Evolutionary conservation across 2,888 invertebrate genomes (phyloP), one percentile per base, ranked within the genome.

Genomic region (Ormyrus rosae): DNA sequence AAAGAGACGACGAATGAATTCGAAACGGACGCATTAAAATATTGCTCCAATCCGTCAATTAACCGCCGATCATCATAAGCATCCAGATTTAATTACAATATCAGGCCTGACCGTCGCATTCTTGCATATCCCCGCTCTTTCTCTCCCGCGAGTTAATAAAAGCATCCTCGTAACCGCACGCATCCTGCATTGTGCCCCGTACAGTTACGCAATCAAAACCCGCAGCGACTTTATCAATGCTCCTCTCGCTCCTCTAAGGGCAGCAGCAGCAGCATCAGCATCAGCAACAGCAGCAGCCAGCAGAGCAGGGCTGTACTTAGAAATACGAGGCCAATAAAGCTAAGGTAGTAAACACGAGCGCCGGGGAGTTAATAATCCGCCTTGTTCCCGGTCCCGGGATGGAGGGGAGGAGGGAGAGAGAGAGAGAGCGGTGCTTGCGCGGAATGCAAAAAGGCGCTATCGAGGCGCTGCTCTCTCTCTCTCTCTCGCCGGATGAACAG

Each of bases 381-480:
- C 83, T 80, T 82, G 80, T 81, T 83, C 78, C 78, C 67, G 76
- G 76, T 58, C 65, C 56, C 7, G 19, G 34, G 34, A 34, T 34
- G 34, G 34, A 34, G 34, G 34, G 34, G 34, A 34, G 34, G 34
- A 50, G 19, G 53, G 78, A 81, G 78, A 80, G 78, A 71, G 74
- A 68, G 65, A 77, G 79, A 81, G 81, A 83, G 73, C 8, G 53
- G 61, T 68, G 81, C 81, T 80, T 83, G 76, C 9, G 55, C 77
- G 84, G 88, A 88, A 87, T 88, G 85, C 85, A 86, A 86, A 87
- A 86, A 84, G 83, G 82, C 80, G 81, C 55, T 73, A 80, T 78
- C 77, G 72, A 68, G 77, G 63, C 79, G 64, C 72, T 34, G 68
- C 69, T 71, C 73, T 51, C 34, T 19, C 19, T 19, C 61, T 65